Base-by-base conservation (phyloP, 2,888 invertebrate genomes). In the Odontocolon sp. region DNA sequence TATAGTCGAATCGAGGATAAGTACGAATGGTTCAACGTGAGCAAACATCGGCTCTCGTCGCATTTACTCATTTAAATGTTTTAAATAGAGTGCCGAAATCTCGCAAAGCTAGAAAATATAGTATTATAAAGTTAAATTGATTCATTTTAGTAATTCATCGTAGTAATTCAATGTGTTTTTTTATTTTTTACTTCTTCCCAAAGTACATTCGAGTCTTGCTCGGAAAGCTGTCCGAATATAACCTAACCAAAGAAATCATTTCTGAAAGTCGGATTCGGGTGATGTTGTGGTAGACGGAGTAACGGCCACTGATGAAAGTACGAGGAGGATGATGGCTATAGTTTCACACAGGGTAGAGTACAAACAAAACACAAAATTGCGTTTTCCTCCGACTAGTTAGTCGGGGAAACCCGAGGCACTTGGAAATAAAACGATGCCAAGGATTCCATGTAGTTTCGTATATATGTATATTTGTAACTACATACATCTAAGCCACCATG, bases 341-440 rank as follows among this genome's bases (percentile, higher is more conserved):
- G 70, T 70, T 75, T 64, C 59, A 33, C 45, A 40, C 50, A 31
- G 14, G 3, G 18, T 23, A 33, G 56, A 56, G 40, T 38, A 54
- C 57, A 64, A 45, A 70, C 26, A 64, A 75, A 70, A 70, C 9
- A 45, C 52, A 28, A 57, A 70, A 75, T 75, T 75, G 64, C 64
- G 50, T 59, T 70, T 52, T 42, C 50, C 56, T 50, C n/a, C 18
- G 42, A 63, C 54, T 63, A 57, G 64, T 45, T 28, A n/a, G n/a
- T n/a, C n/a, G n/a, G 64, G 61, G 52, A 42, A 59, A 31, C 42
- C 70, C 70, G 28, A 28, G 52, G 54, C 57, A 21, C 42, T 75
- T 64, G 14, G 28, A 75, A 70, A 54, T 45, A 70, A 64, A 70
- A 47, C 70, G 64, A 50, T 50, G 52, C n/a, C n/a, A n/a, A 14